Evolutionary conservation across 1,140 invertebrate species (phyloP), one percentile per base, ranked within the genome.

Genomic region (Drosophila kanapiae): DNA sequence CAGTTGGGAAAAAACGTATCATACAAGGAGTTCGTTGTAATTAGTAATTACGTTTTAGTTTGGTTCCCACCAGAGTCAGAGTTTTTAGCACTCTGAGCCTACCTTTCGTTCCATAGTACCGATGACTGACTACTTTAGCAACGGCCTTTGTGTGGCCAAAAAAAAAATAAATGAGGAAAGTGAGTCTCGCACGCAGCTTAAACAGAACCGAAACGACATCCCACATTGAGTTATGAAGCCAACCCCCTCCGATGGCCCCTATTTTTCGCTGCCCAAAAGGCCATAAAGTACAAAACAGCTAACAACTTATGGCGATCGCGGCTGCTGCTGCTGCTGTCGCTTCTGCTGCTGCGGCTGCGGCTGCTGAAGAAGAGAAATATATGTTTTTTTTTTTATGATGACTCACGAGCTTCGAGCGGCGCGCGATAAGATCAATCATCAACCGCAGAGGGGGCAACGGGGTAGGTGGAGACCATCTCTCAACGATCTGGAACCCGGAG

Each of bases 341-440:
- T 27, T 16, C 29, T 23, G 31, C 40, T 63, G 61, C 72, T 65
- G 78, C 79, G 1, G 23, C 23, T 23, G 23, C 23, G 65, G 80
- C 65, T 87, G 83, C 62, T 76, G 59, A 77, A 67, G 80, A 80
- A 76, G 60, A 68, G 57, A 57, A 64, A 69, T 38, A 61, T 78
- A 54, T 77, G 64, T 23, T 71, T 33, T 51, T 40, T 71, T 53
- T 82, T 79, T 83, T 83, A 83, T 70, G 84, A 87, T 87, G 84
- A 87, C 85, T 87, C 84, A 87, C 69, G 69, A 43, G 82, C 51
- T 33, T 63, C 35, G 69, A 61, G 75, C 68, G 49, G 63, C 49
- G 45, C 59, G 80, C 84, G 84, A 87, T 87, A 87, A 87, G 84
- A 87, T 87, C 84, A 87, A 87, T 87, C 84, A 87, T 78, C 84